phyloP scores from a whole-genome alignment of 2,888 invertebrate genomes.

The Biston stratarius region DNA sequence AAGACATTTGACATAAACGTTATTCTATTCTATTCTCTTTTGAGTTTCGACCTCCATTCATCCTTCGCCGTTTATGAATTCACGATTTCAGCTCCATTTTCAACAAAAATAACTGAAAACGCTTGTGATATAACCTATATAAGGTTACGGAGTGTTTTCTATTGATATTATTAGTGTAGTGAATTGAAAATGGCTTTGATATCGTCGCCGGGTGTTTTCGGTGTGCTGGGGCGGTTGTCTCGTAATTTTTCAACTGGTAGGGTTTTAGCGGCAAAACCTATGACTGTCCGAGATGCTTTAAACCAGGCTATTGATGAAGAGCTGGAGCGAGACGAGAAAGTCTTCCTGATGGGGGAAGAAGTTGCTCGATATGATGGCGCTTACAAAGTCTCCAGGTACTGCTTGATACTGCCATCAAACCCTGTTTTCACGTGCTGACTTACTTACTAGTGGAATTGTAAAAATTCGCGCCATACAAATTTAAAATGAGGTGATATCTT shows the following conservation, averaged over 20 bases:
- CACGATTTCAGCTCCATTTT: conserved; percentile 69
- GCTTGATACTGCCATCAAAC: conserved; percentile 41
- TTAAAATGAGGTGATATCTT: background rate
- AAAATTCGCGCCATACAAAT: background rate
- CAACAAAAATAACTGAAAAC: conserved; percentile 53
- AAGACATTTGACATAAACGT: conserved; percentile 35
- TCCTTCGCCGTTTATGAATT: conserved; percentile 68
- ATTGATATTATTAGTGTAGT: conserved; percentile 52
- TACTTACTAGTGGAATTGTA: background rate
- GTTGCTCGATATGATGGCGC: conserved; percentile 99
- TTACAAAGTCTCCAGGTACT: conserved; percentile 93
- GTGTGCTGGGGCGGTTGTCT: conserved; percentile 66
- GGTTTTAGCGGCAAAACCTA: conserved; percentile 84
- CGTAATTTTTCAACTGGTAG: conserved; percentile 77
- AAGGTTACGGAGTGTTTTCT: conserved; percentile 53
- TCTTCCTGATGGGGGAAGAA: conserved; percentile 98
- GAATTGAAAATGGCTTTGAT: conserved; percentile 79
- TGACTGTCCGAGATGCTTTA: conserved; percentile 98
- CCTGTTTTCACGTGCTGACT: conserved; percentile 24
- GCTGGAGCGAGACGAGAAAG: conserved; percentile 96
- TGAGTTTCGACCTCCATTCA: conserved; percentile 80
- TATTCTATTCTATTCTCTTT: conserved; percentile 29
- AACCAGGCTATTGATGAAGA: conserved; percentile 99
- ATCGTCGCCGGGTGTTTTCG: conserved; percentile 75
- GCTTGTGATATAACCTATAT: conserved; percentile 50